A percentile compares a stretch with the other conserved stretches of the same genome.
Evolutionary conservation across 92 coral and sea anemone species (phyloP).

Genomic region (Phenganax marumi): DNA sequence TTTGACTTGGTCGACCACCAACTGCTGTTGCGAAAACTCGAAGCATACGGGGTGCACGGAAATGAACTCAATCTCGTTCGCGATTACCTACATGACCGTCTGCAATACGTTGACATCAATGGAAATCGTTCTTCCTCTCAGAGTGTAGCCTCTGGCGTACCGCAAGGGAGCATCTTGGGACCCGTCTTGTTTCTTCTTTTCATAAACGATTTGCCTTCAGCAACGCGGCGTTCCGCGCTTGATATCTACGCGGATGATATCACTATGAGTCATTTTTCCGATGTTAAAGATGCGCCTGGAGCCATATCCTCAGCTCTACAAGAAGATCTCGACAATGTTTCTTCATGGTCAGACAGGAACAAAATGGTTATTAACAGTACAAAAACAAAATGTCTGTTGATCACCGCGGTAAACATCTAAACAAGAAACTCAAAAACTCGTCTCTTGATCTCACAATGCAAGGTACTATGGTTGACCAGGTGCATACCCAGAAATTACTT

Average conservation of each 20-base stretch:
- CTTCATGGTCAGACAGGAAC: constrained; percentile 41
- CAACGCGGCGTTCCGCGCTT: constrained; percentile 16
- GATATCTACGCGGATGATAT: constrained; percentile 51
- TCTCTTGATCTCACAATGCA: neutral
- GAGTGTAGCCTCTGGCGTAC: too few relatives aligned
- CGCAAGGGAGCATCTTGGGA: too few relatives aligned
- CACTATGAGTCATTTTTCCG: constrained; percentile 32
- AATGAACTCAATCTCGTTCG: too few relatives aligned
- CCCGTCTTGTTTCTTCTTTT: constrained; percentile 45
- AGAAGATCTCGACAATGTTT: constrained; percentile 6
- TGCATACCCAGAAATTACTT: neutral
- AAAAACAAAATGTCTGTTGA: constrained; percentile 42
- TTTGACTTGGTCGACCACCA: too few relatives aligned
- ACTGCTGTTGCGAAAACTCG: too few relatives aligned
- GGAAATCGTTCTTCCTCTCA: too few relatives aligned
- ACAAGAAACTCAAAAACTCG: neutral
- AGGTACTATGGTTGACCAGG: neutral
- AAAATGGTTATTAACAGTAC: constrained; percentile 41
- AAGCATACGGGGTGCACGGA: too few relatives aligned
- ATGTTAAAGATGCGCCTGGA: constrained; percentile 21
- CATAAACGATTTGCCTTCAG: constrained; percentile 37
- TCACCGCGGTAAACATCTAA: constrained; percentile 25
- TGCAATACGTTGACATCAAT: too few relatives aligned
- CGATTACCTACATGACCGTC: too few relatives aligned
- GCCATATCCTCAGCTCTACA: constrained; percentile 18